Conservation (phyloP, 2,797 vertebrate genomes). For the Clarias laeviceps region DNA sequence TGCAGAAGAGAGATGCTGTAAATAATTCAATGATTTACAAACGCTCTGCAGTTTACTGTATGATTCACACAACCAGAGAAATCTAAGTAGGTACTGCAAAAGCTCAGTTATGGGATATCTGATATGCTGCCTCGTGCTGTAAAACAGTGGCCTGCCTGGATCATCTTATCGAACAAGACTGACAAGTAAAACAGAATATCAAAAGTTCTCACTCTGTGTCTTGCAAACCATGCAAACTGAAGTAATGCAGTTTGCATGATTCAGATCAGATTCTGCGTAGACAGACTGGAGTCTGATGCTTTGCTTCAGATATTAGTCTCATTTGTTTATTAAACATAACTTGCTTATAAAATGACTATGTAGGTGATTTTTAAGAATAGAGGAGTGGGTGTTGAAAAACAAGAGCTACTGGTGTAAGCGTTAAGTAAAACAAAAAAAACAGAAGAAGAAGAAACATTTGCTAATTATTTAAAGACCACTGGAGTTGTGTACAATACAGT, state of each 20-base stretch:
- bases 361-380: background rate
- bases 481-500: background rate
- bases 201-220: background rate
- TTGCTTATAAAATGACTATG: background rate
- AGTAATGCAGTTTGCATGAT: background rate
- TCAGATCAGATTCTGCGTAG: background rate
- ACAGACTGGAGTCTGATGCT: background rate
- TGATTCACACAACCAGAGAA: background rate
- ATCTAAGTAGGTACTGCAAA: background rate
- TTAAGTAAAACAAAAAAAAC: background rate
- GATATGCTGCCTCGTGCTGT: background rate
- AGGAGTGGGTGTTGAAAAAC: background rate
- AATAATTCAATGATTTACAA: conserved; percentile 5
- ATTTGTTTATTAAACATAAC: background rate
- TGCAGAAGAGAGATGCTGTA: conserved; percentile 1
- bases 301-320: background rate
- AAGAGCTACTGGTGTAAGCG: background rate
- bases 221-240: no score
- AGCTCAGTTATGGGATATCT: background rate
- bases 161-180: background rate
- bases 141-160: background rate
- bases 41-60: background rate
- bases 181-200: background rate
- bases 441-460: background rate
- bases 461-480: conserved; percentile 12